phyloP scores from a whole-genome alignment of 2,797 vertebrate species.

The Pogonophryne albipinna region DNA sequence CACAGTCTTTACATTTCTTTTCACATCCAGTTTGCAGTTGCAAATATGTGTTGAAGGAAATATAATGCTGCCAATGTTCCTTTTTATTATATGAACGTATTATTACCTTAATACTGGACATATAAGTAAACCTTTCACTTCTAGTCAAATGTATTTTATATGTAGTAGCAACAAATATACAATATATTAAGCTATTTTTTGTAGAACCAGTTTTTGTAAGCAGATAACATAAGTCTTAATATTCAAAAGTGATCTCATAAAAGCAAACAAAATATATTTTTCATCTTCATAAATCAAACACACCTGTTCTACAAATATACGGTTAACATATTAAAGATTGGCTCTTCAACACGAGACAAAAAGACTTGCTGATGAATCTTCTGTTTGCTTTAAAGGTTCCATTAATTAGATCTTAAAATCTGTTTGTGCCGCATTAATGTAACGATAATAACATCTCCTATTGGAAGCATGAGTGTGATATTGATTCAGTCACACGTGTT shows the following conservation, averaged over 20 bases:
- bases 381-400: not conserved
- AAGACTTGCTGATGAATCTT: not conserved
- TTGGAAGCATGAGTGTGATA: conserved; percentile 36
- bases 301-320: not conserved
- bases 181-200: not conserved
- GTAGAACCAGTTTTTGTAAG: not conserved
- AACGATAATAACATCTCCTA: conserved; percentile 28
- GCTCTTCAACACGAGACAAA: conserved; percentile 1
- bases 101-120: not conserved
- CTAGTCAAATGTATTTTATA: no score
- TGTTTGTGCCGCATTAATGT: not conserved
- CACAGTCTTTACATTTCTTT: no score
- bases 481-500: conserved; percentile 58
- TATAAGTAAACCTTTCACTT: not conserved
- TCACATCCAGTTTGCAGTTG: no score
- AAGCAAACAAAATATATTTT: not conserved
- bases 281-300: conserved; percentile 1
- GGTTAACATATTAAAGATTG: not conserved
- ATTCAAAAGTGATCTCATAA: not conserved
- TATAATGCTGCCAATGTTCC: no score
- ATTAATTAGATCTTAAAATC: conserved; percentile 31
- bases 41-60: no score
- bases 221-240: not conserved
- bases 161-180: not conserved
- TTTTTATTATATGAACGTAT: no score